Evolutionary conservation across 2,797 vertebrate species (phyloP), one percentile per base, ranked within the genome.

Genomic region (Ptychobarbus kaznakovi): DNA sequence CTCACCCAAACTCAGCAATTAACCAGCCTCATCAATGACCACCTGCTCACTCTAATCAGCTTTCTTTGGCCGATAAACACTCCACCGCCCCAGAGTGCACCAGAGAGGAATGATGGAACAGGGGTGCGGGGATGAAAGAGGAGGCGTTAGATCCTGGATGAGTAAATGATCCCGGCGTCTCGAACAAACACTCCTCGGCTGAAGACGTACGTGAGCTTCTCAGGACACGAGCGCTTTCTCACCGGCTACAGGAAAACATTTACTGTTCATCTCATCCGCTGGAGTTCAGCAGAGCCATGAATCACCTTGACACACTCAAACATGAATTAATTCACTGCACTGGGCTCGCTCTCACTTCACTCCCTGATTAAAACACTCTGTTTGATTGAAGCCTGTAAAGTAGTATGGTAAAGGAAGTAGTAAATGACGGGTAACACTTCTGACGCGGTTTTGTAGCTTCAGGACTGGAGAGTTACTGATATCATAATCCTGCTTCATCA

Each of bases 11-110:
- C 77, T 87, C 89, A 89, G 84, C 89, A 92, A 91, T 93, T 91
- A 93, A 92, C 90, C 88, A 90, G 89, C 90, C 91, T 91, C 84
- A 90, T 91, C 89, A 90, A 93, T 92, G 91, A 93, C 92, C 94
- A 94, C 93, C 93, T 95, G 94, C 92, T 94, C 90, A 40, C 69
- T 89, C 86, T 90, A 93, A 94, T 95, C 93, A 89, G 90, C 92
- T 94, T 94, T 92, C 90, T 92, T 90, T 92, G 92, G 91, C 91
- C 70, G 78, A 89, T 92, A 91, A 92, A 91, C 90, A 86, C 82
- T 68, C 86, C 81, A 72, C 90, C 89, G 85, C 81, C 79, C 76
- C 89, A 87, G 92, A 92, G 92, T 94, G 93, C 92, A 93, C 90
- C 35, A 44, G 58, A 65, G 68, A 51, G 5, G 3, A 16, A 44